A percentile compares a stretch with the other conserved stretches of the same genome.
Conservation (phyloP, 2,888 invertebrate genomes). For the Melieria omissa region DNA sequence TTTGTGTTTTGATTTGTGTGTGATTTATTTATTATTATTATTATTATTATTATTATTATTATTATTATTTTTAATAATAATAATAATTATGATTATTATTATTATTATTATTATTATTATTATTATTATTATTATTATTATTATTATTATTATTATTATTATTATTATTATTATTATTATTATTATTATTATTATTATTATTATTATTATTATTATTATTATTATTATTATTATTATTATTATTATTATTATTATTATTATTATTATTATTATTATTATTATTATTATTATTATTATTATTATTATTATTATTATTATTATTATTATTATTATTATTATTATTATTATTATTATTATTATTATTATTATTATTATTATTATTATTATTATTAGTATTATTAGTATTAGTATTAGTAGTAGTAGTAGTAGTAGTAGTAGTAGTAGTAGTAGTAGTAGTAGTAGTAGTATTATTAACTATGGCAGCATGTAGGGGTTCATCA, state of each 20-base stretch:
- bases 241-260: conserved; percentile 4
- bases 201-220: conserved; percentile 4
- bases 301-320: conserved; percentile 4
- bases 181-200: conserved; percentile 4
- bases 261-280: conserved; percentile 4
- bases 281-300: conserved; percentile 4
- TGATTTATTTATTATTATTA: too few relatives aligned
- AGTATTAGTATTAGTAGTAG: neutral
- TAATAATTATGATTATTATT: too few relatives aligned
- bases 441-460: neutral
- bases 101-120: too few relatives aligned
- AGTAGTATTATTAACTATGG: too few relatives aligned
- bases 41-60: too few relatives aligned
- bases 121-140: too few relatives aligned
- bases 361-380: conserved; percentile 4
- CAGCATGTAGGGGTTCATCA: too few relatives aligned
- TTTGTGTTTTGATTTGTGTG: too few relatives aligned
- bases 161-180: too few relatives aligned
- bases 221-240: conserved; percentile 4
- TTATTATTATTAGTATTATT: conserved; percentile 1
- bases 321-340: conserved; percentile 2
- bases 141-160: too few relatives aligned
- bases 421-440: neutral
- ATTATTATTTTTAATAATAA: too few relatives aligned
- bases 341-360: conserved; percentile 4